Conservation (phyloP, 2,888 invertebrate species). For the Thera obeliscata region DNA sequence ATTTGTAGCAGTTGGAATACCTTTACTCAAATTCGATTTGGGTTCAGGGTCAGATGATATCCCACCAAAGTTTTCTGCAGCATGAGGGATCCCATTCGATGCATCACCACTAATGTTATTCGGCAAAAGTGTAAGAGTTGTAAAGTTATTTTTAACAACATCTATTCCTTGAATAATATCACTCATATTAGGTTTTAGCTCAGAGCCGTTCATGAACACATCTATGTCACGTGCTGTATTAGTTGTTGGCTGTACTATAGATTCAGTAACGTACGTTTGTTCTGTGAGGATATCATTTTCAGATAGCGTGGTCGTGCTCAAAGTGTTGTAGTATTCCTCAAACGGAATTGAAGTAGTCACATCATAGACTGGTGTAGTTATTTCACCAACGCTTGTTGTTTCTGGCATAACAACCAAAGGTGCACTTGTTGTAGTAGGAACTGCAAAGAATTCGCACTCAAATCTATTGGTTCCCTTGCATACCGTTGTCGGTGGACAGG, state of each 20-base stretch:
- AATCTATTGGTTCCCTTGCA: constrained; percentile 63
- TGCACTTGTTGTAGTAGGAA: constrained; percentile 27
- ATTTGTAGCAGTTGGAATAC: background rate
- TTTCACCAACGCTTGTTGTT: constrained; percentile 18
- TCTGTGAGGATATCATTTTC: constrained; percentile 21
- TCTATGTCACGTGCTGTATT: constrained; percentile 10
- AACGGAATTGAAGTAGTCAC: constrained; percentile 29
- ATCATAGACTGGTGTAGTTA: constrained; percentile 17
- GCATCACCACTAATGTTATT: background rate
- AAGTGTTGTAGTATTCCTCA: constrained; percentile 42
- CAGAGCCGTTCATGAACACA: background rate
- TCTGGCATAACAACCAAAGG: constrained; percentile 26
- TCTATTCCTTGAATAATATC: constrained; percentile 5
- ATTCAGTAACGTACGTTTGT: constrained; percentile 11
- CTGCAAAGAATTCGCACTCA: constrained; percentile 69
- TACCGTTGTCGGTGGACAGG: constrained; percentile 67
- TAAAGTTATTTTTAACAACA: background rate
- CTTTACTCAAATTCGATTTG: background rate
- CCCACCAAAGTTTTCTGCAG: background rate
- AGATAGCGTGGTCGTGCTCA: constrained; percentile 38
- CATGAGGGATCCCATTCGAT: background rate
- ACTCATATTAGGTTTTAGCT: constrained; percentile 5
- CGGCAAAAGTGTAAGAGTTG: background rate
- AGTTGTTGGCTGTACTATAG: constrained; percentile 3
- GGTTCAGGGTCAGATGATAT: background rate